phyloP scores from a whole-genome alignment of 1,140 invertebrate genomes.

The Drosophila saltans region DNA sequence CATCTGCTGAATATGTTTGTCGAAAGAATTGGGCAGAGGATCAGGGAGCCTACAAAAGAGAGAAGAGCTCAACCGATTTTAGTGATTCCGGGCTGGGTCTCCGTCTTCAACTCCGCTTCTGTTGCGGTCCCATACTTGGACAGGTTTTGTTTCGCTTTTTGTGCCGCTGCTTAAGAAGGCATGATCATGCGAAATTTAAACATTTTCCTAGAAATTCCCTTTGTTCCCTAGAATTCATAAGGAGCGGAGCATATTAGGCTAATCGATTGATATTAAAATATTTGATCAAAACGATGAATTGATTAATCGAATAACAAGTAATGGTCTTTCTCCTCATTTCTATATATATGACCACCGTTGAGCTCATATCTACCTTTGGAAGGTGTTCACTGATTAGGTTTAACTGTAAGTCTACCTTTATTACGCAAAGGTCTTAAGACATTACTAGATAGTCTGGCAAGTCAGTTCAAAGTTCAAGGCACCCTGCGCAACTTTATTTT shows the following conservation, averaged over 20 bases:
- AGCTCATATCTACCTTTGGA: no score
- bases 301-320: no score
- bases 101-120: constrained; percentile 3
- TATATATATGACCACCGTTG: no score
- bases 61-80: constrained; percentile 42
- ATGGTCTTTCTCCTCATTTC: no score
- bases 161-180: constrained; percentile 36
- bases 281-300: no score
- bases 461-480: no score
- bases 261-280: no score
- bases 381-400: no score
- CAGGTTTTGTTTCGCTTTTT: constrained; percentile 35
- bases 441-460: no score
- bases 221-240: constrained; percentile 17
- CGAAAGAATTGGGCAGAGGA: background rate
- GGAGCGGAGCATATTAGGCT: constrained; percentile 5
- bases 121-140: constrained; percentile 28
- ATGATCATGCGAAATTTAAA: constrained; percentile 71
- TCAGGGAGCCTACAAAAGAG: constrained; percentile 9
- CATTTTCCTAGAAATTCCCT: constrained; percentile 64
- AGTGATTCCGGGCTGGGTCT: constrained; percentile 25
- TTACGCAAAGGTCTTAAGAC: no score
- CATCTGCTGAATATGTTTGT: constrained; percentile 55
- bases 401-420: no score
- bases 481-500: no score